Evolutionary conservation across 35 echinoderm and acorn worm genomes (phyloP).

Genomic region (Anneissia japonica): DNA sequence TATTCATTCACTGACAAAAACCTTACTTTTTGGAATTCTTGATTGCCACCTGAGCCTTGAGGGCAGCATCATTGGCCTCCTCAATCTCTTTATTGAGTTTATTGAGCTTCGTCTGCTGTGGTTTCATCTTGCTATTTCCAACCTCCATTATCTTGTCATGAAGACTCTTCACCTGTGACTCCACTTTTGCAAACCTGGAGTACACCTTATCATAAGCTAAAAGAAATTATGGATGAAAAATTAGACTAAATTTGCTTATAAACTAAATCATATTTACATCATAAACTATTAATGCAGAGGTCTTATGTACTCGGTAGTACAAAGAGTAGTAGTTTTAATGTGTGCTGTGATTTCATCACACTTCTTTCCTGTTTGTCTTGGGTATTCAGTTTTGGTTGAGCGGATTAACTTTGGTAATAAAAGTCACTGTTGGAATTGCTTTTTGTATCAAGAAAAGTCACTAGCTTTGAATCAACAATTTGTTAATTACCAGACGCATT

Average conservation of each 20-base stretch:
- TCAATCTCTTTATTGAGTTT: conserved; percentile 59
- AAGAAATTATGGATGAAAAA: background rate
- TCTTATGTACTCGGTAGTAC: too few species aligned
- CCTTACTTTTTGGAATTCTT: conserved; percentile 79
- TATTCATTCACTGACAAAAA: too few species aligned
- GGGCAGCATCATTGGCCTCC: conserved; percentile 53
- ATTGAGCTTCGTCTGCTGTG: conserved; percentile 82
- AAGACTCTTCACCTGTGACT: conserved; percentile 73
- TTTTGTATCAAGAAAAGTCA: too few species aligned
- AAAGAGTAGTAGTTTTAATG: too few species aligned
- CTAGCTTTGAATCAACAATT: too few species aligned
- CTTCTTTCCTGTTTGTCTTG: too few species aligned
- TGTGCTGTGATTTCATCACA: too few species aligned
- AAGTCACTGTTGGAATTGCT: too few species aligned
- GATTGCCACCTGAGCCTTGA: conserved; percentile 94
- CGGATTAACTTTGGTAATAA: too few species aligned
- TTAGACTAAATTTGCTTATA: background rate
- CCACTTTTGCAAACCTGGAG: conserved; percentile 55
- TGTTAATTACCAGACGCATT: too few species aligned
- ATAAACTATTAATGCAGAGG: too few species aligned
- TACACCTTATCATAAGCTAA: conserved; percentile 83
- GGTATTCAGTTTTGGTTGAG: too few species aligned
- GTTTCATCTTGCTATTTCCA: conserved; percentile 81
- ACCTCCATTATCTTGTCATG: conserved; percentile 99
- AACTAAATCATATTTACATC: background rate